phyloP scores from a whole-genome alignment of 2,888 invertebrate genomes.

The Andrena bicolor region DNA sequence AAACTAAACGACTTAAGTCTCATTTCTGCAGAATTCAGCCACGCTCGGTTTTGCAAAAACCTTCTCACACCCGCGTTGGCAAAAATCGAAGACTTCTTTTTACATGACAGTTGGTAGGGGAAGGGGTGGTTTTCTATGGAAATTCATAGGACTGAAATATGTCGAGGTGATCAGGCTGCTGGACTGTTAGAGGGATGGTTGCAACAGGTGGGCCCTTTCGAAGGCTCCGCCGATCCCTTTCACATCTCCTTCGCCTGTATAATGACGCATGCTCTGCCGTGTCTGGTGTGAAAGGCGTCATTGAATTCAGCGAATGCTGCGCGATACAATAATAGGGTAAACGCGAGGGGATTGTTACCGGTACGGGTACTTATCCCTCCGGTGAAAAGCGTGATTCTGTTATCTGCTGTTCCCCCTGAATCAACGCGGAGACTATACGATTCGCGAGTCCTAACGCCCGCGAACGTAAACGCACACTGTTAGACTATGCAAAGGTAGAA shows the following conservation, averaged over 20 bases:
- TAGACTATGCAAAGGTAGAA: too few species aligned
- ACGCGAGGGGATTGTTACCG: background rate
- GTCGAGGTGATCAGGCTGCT: conserved; percentile 50
- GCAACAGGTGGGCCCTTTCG: conserved; percentile 83
- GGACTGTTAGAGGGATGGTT: conserved; percentile 52
- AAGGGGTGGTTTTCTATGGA: background rate
- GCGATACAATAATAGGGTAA: background rate
- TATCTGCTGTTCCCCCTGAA: background rate
- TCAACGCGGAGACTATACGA: too few species aligned
- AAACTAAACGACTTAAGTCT: too few species aligned
- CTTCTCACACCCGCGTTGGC: too few species aligned
- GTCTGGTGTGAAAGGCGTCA: conserved; percentile 11
- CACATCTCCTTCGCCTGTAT: conserved; percentile 5
- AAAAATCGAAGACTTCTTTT: background rate
- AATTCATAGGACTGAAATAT: background rate
- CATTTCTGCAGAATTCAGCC: too few species aligned
- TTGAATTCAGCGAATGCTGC: conserved; percentile 13
- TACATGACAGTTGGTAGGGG: background rate
- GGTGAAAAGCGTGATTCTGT: background rate
- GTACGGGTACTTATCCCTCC: background rate
- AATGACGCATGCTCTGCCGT: conserved; percentile 3
- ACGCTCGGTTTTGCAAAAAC: too few species aligned
- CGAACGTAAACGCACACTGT: too few species aligned
- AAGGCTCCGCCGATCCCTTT: conserved; percentile 66
- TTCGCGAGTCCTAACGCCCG: too few species aligned